Base-by-base conservation (phyloP, 1,140 invertebrate genomes). In the Ctenoplectra terminalis region DNA sequence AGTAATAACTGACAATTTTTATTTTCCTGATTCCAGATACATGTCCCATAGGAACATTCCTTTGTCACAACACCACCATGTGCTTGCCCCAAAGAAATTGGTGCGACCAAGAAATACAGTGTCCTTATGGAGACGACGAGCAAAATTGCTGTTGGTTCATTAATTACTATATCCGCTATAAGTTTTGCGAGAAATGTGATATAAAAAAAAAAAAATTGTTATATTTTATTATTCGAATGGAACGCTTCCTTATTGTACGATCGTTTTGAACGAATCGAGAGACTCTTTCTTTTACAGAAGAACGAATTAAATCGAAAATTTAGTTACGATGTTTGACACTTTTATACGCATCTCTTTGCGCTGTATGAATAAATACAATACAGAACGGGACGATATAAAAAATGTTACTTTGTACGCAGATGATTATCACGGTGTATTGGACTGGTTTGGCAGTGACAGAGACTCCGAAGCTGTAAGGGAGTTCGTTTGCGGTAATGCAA, bases 61-160 rank as follows among this genome's bases (percentile, higher is more conserved):
- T 95, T 60, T 98, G 97, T 91, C 91, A 94, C 15, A 95, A 95
- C 69, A 96, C 95, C 74, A 94, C 94, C n/a, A 95, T 95, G 66
- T 98, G 97, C 90, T 94, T 97, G 9, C 94, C 95, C 9, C 95
- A 95, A 83, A 95, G 95, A 86, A 94, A 94, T 84, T 94, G 96
- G 77, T 97, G 97, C 91, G 95, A 97, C 90, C 94, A 94, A 4
- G 87, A 93, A 34, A 67, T 82, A 3, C 96, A 98, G 89, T 98
- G 97, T 94, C 94, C 94, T 15, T 94, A 96, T 89, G 95, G 94
- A 23, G 95, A 95, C 56, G 97, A 97, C 90, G 96, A 96, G 90
- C 71, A 82, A 9, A 78, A 88, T 81, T 94, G 94, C 82, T 88
- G 93, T 93, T 82, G 88, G 90, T 89, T 69, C 26, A 7, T 56